Evolutionary conservation across 2,888 invertebrate genomes (phyloP), one percentile per base, ranked within the genome.

Genomic region (Rhingia campestris): DNA sequence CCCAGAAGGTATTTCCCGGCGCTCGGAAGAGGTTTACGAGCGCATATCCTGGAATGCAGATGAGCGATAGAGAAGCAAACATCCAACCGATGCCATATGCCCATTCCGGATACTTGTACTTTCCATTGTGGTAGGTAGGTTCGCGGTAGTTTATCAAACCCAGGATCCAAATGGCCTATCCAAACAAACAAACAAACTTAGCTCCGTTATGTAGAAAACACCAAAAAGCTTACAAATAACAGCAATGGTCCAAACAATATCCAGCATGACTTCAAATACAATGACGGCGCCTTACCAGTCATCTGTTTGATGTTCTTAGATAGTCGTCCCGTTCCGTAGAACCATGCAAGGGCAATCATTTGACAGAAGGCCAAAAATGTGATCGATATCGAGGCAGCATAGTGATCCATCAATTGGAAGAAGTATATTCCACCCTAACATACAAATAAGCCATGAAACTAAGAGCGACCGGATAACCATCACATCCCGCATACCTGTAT

Each of bases 351-450:
- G 6, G 96, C 98, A 67, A 97, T 95, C 61, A 97, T 95, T 93
- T 98, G 98, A 89, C 98, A 97, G 92, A 98, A 97, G 41, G 98
- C 97, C 86, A 98, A 93, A 90, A 97, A 97, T 92, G 98, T 96
- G 66, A 98, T 96, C 70, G 97, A 96, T 88, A 97, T 95, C 53
- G 96, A 96, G 14, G 97, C 97, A n/a, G 97, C 97, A 90, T 97
- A 98, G 89, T 96, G 97, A 90, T 98, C 98, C 93, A 98, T 96
- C 86, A 98, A 91, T 92, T 97, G 97, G 90, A 98, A 97, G 89
- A 96, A 95, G 90, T 96, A 98, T 91, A 97, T 97, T 86, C 98
- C 98, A 86, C 97, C 97, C 95, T 95, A 22, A 12, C 63, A 81
- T 39, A 53, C 4, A 22, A 72, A 79, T 49, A 43, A 35, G 12